Conservation (phyloP, 2,888 invertebrate genomes). For the Polyommatus icarus region DNA sequence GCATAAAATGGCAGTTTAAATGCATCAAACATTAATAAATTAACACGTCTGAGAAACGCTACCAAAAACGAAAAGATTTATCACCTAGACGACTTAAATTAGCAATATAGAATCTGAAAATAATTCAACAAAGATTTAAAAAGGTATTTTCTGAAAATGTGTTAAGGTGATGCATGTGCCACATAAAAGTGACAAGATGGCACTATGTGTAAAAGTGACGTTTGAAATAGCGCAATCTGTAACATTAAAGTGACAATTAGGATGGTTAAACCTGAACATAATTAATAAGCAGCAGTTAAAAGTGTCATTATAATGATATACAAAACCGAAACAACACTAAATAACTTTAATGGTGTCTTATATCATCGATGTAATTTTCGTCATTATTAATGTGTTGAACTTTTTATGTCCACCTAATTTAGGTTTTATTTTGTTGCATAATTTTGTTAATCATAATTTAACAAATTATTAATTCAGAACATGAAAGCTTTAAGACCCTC, state of each 20-base stretch:
- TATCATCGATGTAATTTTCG: slow-evolving; percentile 41
- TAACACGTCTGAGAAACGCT: slow-evolving; percentile 1
- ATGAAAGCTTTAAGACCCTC: background rate
- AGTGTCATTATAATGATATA: slow-evolving; percentile 55
- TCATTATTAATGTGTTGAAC: slow-evolving; percentile 29
- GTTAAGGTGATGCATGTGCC: slow-evolving; percentile 50
- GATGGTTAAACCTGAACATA: slow-evolving; percentile 62
- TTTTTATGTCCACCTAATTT: slow-evolving; percentile 14
- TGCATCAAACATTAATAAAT: slow-evolving; percentile 22
- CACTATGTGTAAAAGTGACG: slow-evolving; percentile 62
- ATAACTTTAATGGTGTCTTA: slow-evolving; percentile 55
- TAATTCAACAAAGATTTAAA: slow-evolving; percentile 46
- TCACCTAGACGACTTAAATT: slow-evolving; percentile 41
- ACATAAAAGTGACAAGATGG: slow-evolving; percentile 64
- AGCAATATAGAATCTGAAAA: slow-evolving; percentile 43
- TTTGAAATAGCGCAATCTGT: slow-evolving; percentile 64
- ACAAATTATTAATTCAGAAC: background rate
- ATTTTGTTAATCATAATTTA: background rate
- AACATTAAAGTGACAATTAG: slow-evolving; percentile 71
- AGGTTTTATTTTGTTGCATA: slow-evolving; percentile 3
- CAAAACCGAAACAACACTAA: slow-evolving; percentile 58
- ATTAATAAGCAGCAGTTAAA: slow-evolving; percentile 66
- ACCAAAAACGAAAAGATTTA: slow-evolving; percentile 34
- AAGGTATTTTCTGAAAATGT: slow-evolving; percentile 50
- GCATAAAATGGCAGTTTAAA: slow-evolving; percentile 25